Evolutionary conservation across 2,113 vertebrate species (phyloP).

Genomic region (Podocnemis expansa): DNA sequence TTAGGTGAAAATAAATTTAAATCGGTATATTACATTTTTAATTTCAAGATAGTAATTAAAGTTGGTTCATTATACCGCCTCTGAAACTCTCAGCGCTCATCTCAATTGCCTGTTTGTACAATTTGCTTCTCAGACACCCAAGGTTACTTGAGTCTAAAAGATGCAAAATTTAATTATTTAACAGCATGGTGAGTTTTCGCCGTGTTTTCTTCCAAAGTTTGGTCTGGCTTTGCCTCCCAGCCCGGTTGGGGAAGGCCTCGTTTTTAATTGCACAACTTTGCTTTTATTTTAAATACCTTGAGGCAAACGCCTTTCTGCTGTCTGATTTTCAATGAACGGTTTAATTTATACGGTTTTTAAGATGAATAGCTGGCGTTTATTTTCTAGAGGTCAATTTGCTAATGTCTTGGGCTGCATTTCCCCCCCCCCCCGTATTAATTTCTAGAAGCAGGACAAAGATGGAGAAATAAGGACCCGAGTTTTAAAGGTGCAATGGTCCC

Average conservation of each 20-base stretch:
- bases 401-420: background rate
- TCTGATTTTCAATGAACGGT: background rate
- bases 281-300: slow-evolving; percentile 23
- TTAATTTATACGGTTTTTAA: slow-evolving; percentile 13
- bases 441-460: slow-evolving; percentile 9
- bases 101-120: slow-evolving; percentile 81
- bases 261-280: slow-evolving; percentile 2
- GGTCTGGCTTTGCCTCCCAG: slow-evolving; percentile 2
- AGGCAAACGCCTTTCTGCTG: background rate
- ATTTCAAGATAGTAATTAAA: slow-evolving; percentile 85
- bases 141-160: slow-evolving; percentile 79
- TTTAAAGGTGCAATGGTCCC: background rate
- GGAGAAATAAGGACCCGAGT: background rate
- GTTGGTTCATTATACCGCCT: slow-evolving; percentile 81
- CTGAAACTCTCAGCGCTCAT: slow-evolving; percentile 79
- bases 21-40: slow-evolving; percentile 83
- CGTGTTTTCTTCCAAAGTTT: slow-evolving; percentile 70
- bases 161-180: slow-evolving; percentile 79
- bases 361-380: slow-evolving; percentile 19
- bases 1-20: slow-evolving; percentile 84
- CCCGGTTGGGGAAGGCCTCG: background rate
- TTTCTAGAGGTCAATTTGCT: background rate
- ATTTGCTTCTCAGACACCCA: slow-evolving; percentile 81
- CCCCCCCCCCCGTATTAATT: background rate
- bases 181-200: slow-evolving; percentile 66